A percentile compares a stretch with the other conserved stretches of the same genome.
Evolutionary conservation across 2,113 vertebrate species (phyloP).

Genomic region (Chitala chitala): DNA sequence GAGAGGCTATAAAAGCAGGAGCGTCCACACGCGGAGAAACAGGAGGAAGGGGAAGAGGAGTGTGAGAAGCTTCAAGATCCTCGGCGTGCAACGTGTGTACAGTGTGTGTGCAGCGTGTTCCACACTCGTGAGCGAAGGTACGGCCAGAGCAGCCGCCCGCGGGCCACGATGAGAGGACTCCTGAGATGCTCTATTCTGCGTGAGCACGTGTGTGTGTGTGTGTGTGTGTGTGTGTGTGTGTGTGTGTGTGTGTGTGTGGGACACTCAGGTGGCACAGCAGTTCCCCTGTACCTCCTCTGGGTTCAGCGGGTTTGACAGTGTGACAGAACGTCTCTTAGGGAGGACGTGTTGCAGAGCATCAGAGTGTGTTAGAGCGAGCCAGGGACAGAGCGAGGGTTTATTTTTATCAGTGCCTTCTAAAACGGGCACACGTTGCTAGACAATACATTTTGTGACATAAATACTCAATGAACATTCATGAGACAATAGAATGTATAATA

Average conservation of each 20-base stretch:
- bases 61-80: constrained; percentile 44
- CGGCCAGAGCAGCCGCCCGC: not conserved
- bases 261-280: constrained; percentile 1
- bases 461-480: not conserved
- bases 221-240: constrained; percentile 9
- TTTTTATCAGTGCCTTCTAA: constrained; percentile 31
- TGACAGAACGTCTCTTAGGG: constrained; percentile 5
- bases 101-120: constrained; percentile 26
- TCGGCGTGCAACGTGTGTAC: constrained; percentile 28
- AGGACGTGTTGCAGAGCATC: constrained; percentile 13
- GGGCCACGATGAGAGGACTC: not conserved
- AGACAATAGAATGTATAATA: not conserved
- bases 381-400: constrained; percentile 17
- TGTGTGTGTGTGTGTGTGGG: not conserved
- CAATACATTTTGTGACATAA: constrained; percentile 28
- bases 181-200: not conserved
- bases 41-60: constrained; percentile 39
- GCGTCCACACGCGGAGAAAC: constrained; percentile 43
- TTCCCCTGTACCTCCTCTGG: not conserved
- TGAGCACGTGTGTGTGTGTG: not conserved
- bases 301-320: not conserved
- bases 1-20: constrained; percentile 46
- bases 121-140: constrained; percentile 34
- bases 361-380: constrained; percentile 1
- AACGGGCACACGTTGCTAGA: constrained; percentile 31